Percentiles rank a stretch among this genome's conserved stretches.
These are phyloP conservation scores for Magallana nippona DNA, from an alignment of 2,888 invertebrate species.

Conservation along the genomic window DNA sequence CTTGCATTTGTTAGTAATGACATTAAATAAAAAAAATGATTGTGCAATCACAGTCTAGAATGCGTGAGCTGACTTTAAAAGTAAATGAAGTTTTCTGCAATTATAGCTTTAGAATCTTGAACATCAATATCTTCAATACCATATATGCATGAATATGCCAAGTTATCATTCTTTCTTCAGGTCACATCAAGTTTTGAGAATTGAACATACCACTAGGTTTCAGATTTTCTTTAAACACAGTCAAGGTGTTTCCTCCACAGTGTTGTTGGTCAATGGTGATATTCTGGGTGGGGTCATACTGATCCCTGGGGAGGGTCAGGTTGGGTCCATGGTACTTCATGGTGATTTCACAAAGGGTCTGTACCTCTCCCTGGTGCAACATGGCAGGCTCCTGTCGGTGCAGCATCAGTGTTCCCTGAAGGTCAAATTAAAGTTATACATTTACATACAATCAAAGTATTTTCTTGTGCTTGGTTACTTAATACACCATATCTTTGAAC, in stretches of 20 bases:
- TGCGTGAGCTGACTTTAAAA: too few species aligned
- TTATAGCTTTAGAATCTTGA: not conserved
- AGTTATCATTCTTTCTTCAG: too few species aligned
- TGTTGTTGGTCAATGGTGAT: slow-evolving; percentile 79
- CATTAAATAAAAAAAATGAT: too few species aligned
- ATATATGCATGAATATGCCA: too few species aligned
- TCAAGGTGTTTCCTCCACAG: slow-evolving; percentile 79
- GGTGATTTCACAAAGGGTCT: slow-evolving; percentile 73
- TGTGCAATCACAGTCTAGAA: too few species aligned
- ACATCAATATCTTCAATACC: too few species aligned
- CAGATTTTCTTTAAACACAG: slow-evolving; percentile 77
- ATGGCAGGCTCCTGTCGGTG: slow-evolving; percentile 73
- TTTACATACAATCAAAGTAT: not conserved
- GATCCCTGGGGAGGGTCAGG: slow-evolving; percentile 73
- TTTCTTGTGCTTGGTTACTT: too few species aligned
- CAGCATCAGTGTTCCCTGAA: slow-evolving; percentile 68
- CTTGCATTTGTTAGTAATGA: too few species aligned
- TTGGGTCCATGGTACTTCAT: slow-evolving; percentile 78
- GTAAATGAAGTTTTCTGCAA: not conserved
- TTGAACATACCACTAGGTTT: slow-evolving; percentile 62
- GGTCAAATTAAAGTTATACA: not conserved
- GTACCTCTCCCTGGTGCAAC: slow-evolving; percentile 72
- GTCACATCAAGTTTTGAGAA: not conserved
- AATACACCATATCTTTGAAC: too few species aligned
- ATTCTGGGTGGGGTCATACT: slow-evolving; percentile 74